Evolutionary conservation across 2,113 vertebrate species (phyloP), one percentile per base, ranked within the genome.

Genomic region (Gavia stellata): DNA sequence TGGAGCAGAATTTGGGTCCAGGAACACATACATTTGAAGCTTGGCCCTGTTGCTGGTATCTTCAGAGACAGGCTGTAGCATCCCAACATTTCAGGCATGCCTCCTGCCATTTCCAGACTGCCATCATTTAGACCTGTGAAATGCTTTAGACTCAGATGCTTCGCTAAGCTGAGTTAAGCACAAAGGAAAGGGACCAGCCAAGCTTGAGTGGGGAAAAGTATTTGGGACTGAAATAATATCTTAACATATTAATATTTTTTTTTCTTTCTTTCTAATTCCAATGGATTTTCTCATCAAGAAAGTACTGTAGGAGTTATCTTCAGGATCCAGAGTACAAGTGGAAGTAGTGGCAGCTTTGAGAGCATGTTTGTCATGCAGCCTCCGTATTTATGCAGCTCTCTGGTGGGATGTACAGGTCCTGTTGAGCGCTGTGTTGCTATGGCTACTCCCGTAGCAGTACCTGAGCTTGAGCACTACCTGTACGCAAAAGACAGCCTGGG

Each of bases 301-400:
- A 63, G 17, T n/a, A 15, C 71, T 82, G 58, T 12, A 50, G 33
- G 29, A 75, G 4, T 8, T 8, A n/a, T 55, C 44, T 65, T 29
- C 44, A 61, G 40, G 45, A 45, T 25, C 18, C 63, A 31, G 38
- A 2, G 17, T 17, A 8, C 10, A 29, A 31, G 45, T 14, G 53
- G 62, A 77, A 77, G 58, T 0, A 47, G 40, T 18, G 31, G 66
- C 34, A 75, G 79, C 62, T 82, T 21, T 29, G 13, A 49, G 28
- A 77, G 33, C 18, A 0, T 0, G 0, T 87, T 88, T 58, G 8
- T 44, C 55, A 25, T 1, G 31, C 73, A 33, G 56, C 8, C 6
- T 40, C 45, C 1, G 7, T 15, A 3, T 59, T 55, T 75, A 26
- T 19, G 72, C 73, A 23, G 26, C 45, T 66, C 68, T 65, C 80